phyloP scores from a whole-genome alignment of 2,888 invertebrate species.

The Antheraea assamensis region DNA sequence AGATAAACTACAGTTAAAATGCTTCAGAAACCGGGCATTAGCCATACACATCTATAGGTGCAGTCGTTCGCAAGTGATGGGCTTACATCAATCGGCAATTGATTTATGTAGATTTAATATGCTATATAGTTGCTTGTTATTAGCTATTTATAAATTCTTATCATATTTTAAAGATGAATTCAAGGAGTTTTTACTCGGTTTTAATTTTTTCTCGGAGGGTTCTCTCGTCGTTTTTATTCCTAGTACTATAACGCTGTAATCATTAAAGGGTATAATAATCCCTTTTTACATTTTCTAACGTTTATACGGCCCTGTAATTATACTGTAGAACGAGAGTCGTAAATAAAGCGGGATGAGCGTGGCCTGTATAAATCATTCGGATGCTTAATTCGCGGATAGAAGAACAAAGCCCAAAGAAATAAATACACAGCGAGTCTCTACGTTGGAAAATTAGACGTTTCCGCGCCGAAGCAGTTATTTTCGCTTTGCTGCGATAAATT shows the following conservation, averaged over 20 bases:
- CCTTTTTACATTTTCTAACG: conserved; percentile 74
- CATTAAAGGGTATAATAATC: conserved; percentile 67
- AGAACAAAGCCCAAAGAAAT: conserved; percentile 77
- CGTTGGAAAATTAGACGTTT: conserved; percentile 57
- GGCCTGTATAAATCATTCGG: conserved; percentile 79
- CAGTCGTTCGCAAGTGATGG: too few species aligned
- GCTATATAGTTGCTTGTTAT: too few species aligned
- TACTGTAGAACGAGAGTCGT: conserved; percentile 71
- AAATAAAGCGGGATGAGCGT: conserved; percentile 79
- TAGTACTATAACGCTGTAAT: conserved; percentile 62
- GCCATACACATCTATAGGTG: too few species aligned
- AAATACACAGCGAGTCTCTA: conserved; percentile 61
- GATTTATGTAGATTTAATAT: too few species aligned
- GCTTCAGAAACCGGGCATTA: too few species aligned
- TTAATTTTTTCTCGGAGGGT: conserved; percentile 30
- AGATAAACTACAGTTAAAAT: too few species aligned
- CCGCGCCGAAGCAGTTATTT: conserved; percentile 50
- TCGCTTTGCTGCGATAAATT: conserved; percentile 58
- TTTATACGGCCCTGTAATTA: conserved; percentile 76
- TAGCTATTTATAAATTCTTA: too few species aligned
- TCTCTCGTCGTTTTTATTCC: conserved; percentile 34
- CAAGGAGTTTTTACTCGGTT: background rate
- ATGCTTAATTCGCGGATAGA: conserved; percentile 76
- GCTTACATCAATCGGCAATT: too few species aligned
- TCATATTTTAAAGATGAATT: background rate